Evolutionary conservation across 2,797 vertebrate genomes (phyloP), one percentile per base, ranked within the genome.

Genomic region (Malurus leucopterus): DNA sequence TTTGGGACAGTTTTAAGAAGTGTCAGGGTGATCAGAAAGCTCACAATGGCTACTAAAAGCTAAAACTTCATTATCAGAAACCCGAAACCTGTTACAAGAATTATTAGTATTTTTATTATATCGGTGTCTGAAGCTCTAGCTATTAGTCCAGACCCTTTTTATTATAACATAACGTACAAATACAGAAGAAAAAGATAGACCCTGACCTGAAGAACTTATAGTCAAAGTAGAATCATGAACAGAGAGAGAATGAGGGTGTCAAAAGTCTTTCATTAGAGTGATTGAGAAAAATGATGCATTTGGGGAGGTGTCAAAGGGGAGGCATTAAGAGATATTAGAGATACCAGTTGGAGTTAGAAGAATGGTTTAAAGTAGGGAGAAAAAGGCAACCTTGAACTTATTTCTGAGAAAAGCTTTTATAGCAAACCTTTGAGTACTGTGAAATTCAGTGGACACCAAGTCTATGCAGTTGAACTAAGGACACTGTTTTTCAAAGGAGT

Each of bases 231-330:
- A 94, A 87, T 91, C 93, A 89, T 69, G 90, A 93, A 59, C 69
- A 91, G 90, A 54, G 63, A 61, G 69, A 87, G 91, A 95, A 90
- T 91, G 90, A 83, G 23, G 63, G 51, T 91, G 91, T 93, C 86
- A 87, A 59, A 95, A 95, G 90, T 95, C 93, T 91, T 93, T 95
- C 91, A 94, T 93, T 93, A 93, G 82, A 87, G 79, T 91, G 91
- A 93, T 94, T 94, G 92, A 91, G 93, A 93, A 95, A 95, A 95
- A 94, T 68, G 84, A 85, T 94, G 86, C 88, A 92, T 94, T 95
- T 95, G 93, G 92, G 93, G 91, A 93, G 91, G 85, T 94, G 94
- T 95, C 93, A 95, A 95, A 95, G 93, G 95, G 95, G 94, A 95
- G 91, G 76, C 93, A 95, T 92, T 95, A 93, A 92, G 82, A 86